Conservation (phyloP, 2,797 vertebrate species). For the Tamandua tetradactyla region DNA sequence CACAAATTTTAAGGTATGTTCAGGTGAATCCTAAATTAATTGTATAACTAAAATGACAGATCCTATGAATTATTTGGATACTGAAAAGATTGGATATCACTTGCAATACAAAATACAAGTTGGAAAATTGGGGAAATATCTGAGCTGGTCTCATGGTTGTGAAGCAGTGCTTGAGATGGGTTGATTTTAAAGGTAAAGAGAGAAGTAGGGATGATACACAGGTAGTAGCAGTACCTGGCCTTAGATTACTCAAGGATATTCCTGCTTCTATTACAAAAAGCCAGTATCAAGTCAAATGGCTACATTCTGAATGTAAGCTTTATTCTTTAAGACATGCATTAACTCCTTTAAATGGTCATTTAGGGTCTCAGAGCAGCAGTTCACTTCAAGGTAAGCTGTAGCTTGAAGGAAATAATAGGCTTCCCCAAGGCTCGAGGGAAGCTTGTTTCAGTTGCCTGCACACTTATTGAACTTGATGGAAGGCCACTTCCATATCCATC, state of each 20-base stretch:
- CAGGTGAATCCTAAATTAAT: neutral
- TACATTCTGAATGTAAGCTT: neutral
- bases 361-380: neutral
- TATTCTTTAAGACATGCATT: neutral
- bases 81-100: neutral
- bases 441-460: neutral
- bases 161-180: neutral
- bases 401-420: neutral
- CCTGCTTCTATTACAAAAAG: neutral
- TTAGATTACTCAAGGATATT: neutral
- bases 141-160: neutral
- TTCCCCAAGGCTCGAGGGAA: neutral
- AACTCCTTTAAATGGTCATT: neutral
- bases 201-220: neutral
- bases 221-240: neutral
- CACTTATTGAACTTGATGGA: neutral
- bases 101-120: neutral
- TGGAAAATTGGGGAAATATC: neutral
- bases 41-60: neutral
- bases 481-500: neutral
- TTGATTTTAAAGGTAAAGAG: neutral
- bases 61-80: neutral
- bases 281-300: neutral
- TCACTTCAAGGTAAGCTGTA: neutral
- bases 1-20: neutral